These are phyloP conservation scores for Zosterops borbonicus DNA, from an alignment of 2,113 vertebrate genomes.

Conservation along the genomic window DNA sequence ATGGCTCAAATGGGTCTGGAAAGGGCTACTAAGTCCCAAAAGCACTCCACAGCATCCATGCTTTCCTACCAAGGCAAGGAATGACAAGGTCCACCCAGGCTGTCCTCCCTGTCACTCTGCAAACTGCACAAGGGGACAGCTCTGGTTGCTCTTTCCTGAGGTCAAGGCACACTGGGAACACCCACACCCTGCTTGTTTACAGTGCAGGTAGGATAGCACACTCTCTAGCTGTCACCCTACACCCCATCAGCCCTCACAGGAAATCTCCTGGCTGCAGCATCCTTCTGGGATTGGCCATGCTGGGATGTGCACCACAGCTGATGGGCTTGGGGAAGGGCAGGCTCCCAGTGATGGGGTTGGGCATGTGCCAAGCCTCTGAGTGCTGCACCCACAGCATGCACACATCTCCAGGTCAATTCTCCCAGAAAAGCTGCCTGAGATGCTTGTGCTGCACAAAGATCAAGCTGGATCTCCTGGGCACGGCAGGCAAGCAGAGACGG, in stretches of 20 bases:
- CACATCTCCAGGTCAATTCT: neutral
- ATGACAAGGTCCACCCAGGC: too few species aligned
- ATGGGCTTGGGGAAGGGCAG: neutral
- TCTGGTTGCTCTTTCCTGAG: neutral
- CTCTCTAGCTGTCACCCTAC: neutral
- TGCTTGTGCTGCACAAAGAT: neutral
- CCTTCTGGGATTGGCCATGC: rapidly evolving
- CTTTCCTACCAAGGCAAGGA: neutral
- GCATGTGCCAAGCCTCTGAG: neutral
- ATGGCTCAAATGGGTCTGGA: neutral
- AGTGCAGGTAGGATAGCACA: neutral
- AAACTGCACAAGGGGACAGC: rapidly evolving
- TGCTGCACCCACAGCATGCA: neutral
- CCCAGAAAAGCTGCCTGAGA: neutral
- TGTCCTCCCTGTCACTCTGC: neutral
- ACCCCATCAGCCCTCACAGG: neutral
- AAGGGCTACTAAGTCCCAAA: neutral
- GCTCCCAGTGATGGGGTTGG: neutral
- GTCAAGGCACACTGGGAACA: neutral
- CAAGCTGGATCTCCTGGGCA: rapidly evolving
- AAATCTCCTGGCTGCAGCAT: neutral
- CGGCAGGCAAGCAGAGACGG: neutral
- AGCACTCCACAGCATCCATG: neutral
- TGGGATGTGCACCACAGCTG: neutral
- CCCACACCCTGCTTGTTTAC: neutral